Evolutionary conservation across 2,113 vertebrate species (phyloP).

Genomic region (Kryptolebias marmoratus): DNA sequence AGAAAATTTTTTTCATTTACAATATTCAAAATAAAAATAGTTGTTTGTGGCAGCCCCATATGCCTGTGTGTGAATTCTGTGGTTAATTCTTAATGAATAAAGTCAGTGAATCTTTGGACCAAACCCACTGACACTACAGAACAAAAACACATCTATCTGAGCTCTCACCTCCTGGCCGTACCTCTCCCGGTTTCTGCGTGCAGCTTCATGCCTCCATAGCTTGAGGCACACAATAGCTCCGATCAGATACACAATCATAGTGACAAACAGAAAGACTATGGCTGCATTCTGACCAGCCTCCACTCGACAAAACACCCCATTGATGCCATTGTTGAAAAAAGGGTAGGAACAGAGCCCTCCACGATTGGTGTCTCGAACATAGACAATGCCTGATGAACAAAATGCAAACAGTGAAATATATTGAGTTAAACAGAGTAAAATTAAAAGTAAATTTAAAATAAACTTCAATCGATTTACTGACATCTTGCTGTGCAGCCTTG

Average conservation of each 20-base stretch:
- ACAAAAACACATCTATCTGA: not conserved
- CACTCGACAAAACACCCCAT: slow-evolving; percentile 87
- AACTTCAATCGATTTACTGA: not conserved
- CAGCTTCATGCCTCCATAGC: slow-evolving; percentile 91
- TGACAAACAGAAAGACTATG: slow-evolving; percentile 93
- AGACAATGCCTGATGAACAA: slow-evolving; percentile 81
- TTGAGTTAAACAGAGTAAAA: not conserved
- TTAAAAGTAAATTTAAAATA: not conserved
- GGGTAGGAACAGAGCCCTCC: slow-evolving; percentile 93
- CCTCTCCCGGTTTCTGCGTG: slow-evolving; percentile 82
- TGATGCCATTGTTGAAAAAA: slow-evolving; percentile 88
- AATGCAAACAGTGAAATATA: not conserved
- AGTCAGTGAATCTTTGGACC: not conserved
- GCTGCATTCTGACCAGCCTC: slow-evolving; percentile 94
- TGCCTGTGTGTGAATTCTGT: no score
- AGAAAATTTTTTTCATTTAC: no score
- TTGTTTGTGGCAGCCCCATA: no score
- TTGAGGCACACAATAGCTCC: slow-evolving; percentile 89
- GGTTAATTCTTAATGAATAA: not conserved
- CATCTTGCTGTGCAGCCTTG: not conserved
- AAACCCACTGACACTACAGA: not conserved
- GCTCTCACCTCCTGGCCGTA: slow-evolving; percentile 84
- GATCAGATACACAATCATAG: slow-evolving; percentile 88
- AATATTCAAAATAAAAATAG: no score
- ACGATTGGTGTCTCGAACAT: slow-evolving; percentile 90